phyloP scores from a whole-genome alignment of 2,797 vertebrate genomes.

The Kryptolebias ocellatus region DNA sequence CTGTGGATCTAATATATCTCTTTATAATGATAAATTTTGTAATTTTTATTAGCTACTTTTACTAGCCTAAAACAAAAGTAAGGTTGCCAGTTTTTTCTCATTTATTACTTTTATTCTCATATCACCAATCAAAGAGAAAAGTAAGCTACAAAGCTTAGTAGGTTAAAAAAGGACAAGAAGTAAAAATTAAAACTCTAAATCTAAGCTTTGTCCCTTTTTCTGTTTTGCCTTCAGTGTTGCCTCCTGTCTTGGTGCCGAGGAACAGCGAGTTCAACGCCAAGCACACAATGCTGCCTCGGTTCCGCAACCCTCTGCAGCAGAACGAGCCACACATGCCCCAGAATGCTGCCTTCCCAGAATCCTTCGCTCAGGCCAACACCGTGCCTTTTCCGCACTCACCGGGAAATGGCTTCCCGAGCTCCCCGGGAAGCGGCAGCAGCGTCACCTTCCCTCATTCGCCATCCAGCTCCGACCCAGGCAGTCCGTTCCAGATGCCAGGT shows the following conservation, averaged over 20 bases:
- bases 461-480: slow-evolving; percentile 94
- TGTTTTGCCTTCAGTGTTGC: slow-evolving; percentile 84
- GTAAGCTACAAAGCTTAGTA: too few relatives aligned
- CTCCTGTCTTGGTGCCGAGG: slow-evolving; percentile 96
- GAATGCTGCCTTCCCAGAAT: slow-evolving; percentile 96
- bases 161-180: not conserved
- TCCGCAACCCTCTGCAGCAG: slow-evolving; percentile 92
- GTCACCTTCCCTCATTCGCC: slow-evolving; percentile 96
- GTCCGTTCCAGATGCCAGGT: slow-evolving; percentile 99
- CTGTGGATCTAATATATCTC: too few relatives aligned
- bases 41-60: too few relatives aligned
- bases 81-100: too few relatives aligned
- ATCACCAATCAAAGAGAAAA: too few relatives aligned
- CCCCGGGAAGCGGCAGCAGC: slow-evolving; percentile 92
- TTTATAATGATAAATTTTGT: too few relatives aligned
- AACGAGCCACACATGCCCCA: slow-evolving; percentile 97
- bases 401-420: slow-evolving; percentile 94
- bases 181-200: too few relatives aligned
- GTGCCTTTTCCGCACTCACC: slow-evolving; percentile 91
- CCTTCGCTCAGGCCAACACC: slow-evolving; percentile 88
- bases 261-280: slow-evolving; percentile 99
- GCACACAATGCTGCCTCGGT: slow-evolving; percentile 96
- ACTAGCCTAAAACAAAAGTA: too few relatives aligned
- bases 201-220: too few relatives aligned
- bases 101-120: not conserved